Evolutionary conservation across 1,140 invertebrate species (phyloP).

Genomic region (Pomacea maculata): DNA sequence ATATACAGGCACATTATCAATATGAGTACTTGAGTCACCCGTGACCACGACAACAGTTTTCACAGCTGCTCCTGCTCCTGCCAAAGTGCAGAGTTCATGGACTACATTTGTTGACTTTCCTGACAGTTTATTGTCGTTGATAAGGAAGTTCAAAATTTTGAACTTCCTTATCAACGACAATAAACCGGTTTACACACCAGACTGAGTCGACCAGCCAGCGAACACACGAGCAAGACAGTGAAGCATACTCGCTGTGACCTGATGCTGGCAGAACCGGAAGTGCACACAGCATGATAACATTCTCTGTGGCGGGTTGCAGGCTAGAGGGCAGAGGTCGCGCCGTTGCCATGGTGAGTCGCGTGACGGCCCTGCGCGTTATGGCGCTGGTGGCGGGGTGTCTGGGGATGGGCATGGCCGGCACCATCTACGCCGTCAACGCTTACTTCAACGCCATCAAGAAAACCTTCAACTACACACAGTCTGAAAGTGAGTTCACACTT

Average conservation of each 20-base stretch:
- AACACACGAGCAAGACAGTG: too few species aligned
- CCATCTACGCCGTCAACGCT: conserved; percentile 48
- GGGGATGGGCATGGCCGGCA: conserved; percentile 48
- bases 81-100: neutral
- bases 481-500: conserved; percentile 40
- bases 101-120: neutral
- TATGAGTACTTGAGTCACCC: neutral
- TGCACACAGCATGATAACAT: too few species aligned
- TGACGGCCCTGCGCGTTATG: conserved; percentile 28
- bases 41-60: neutral
- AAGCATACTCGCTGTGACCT: too few species aligned
- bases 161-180: neutral
- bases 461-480: conserved; percentile 51
- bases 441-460: conserved; percentile 49
- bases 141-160: neutral
- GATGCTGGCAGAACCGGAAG: too few species aligned
- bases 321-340: too few species aligned
- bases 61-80: neutral
- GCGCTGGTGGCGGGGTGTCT: conserved; percentile 45
- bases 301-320: too few species aligned
- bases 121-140: neutral
- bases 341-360: neutral
- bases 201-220: too few species aligned
- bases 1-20: neutral
- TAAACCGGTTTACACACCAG: too few species aligned